These are phyloP conservation scores for Cotesia glomerata DNA, from an alignment of 1,140 invertebrate genomes.

Conservation along the genomic window DNA sequence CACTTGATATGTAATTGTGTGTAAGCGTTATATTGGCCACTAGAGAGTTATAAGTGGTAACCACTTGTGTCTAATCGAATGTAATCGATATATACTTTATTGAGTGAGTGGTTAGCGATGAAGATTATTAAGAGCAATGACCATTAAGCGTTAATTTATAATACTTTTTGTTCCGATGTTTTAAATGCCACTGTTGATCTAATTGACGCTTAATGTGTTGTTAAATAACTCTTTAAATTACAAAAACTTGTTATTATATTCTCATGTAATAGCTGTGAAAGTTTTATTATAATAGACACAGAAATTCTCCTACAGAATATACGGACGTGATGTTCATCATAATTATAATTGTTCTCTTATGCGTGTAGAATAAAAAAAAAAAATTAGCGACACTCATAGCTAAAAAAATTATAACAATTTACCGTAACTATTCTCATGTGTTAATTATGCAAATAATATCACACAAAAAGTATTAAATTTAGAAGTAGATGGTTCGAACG, in stretches of 20 bases:
- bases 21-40: neutral
- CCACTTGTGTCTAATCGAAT: constrained; percentile 30
- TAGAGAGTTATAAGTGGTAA: constrained; percentile 16
- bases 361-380: neutral
- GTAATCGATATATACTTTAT: constrained; percentile 28
- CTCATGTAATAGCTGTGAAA: constrained; percentile 13
- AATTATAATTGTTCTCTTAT: neutral
- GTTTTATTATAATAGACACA: constrained; percentile 6
- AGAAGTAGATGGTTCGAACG: too few relatives aligned
- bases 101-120: neutral
- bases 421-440: too few relatives aligned
- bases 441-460: too few relatives aligned
- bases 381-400: neutral
- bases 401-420: too few relatives aligned
- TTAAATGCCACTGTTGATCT: neutral
- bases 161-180: neutral
- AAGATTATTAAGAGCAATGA: constrained; percentile 18
- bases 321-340: too few relatives aligned
- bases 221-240: neutral
- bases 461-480: too few relatives aligned
- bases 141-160: constrained; percentile 8
- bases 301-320: neutral
- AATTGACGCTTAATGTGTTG: neutral
- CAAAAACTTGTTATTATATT: constrained; percentile 9
- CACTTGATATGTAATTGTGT: neutral